phyloP scores from a whole-genome alignment of 2,113 vertebrate species.

The Malaclemys terrapin region DNA sequence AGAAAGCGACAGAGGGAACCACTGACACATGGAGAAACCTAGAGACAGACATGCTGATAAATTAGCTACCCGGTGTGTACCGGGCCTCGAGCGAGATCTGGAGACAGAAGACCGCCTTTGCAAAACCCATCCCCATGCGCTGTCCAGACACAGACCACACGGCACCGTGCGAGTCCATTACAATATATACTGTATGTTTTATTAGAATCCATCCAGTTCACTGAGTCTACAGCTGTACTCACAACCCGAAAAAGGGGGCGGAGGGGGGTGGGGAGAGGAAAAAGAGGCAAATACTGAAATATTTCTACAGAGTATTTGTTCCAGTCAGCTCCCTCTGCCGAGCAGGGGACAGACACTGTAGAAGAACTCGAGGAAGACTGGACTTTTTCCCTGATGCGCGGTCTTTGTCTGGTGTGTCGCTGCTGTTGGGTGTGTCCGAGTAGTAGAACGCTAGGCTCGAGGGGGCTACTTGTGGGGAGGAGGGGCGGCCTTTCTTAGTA shows the following conservation, averaged over 20 bases:
- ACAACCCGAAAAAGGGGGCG: slow-evolving; percentile 34
- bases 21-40: background rate
- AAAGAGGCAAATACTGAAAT: slow-evolving; percentile 71
- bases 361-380: slow-evolving; percentile 85
- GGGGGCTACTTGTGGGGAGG: background rate
- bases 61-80: accelerated
- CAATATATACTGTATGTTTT: slow-evolving; percentile 76
- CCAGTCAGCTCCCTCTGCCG: slow-evolving; percentile 69
- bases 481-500: background rate
- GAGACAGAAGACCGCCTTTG: background rate
- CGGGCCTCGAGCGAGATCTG: accelerated
- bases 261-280: background rate
- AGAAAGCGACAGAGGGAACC: background rate
- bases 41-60: accelerated
- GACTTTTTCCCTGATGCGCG: slow-evolving; percentile 77
- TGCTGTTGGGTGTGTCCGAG: background rate
- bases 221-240: slow-evolving; percentile 73
- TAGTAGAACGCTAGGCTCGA: background rate
- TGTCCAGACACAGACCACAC: background rate
- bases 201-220: slow-evolving; percentile 74
- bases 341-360: slow-evolving; percentile 68
- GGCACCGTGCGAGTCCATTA: slow-evolving; percentile 15
- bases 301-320: slow-evolving; percentile 72
- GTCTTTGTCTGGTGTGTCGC: slow-evolving; percentile 17
- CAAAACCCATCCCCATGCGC: accelerated